These are phyloP conservation scores for Trissolcus japonicus DNA, from an alignment of 2,888 invertebrate species.

Conservation along the genomic window DNA sequence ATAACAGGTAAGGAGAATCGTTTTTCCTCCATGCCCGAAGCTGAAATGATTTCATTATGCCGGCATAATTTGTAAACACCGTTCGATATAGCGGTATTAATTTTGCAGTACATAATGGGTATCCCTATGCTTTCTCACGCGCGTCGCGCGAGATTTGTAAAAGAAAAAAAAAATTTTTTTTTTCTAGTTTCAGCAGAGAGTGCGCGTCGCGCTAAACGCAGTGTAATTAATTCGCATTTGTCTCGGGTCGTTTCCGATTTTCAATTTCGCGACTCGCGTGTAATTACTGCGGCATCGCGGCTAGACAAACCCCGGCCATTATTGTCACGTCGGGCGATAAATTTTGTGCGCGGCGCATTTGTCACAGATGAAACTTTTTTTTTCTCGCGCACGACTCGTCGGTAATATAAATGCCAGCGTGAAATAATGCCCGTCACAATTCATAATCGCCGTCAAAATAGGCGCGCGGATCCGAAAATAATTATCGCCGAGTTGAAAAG, in stretches of 20 bases:
- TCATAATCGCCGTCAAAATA: constrained; percentile 51
- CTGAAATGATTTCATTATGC: constrained; percentile 52
- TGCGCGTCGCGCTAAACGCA: neutral
- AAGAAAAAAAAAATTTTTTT: neutral
- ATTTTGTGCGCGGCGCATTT: constrained; percentile 29
- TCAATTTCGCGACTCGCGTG: constrained; percentile 13
- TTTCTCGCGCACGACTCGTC: constrained; percentile 10
- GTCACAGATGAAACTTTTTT: constrained; percentile 33
- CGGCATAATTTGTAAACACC: constrained; percentile 51
- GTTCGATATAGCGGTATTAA: constrained; percentile 56
- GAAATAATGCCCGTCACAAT: constrained; percentile 47
- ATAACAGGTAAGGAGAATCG: constrained; percentile 24
- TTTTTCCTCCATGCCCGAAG: constrained; percentile 28
- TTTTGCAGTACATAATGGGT: constrained; percentile 36
- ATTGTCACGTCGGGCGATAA: constrained; percentile 23
- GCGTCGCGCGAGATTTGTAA: constrained; percentile 13
- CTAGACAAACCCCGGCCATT: constrained; percentile 9
- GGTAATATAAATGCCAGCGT: constrained; percentile 33
- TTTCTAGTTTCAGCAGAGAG: neutral
- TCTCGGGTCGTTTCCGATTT: constrained; percentile 23
- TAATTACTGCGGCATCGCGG: constrained; percentile 12
- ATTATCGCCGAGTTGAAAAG: constrained; percentile 41
- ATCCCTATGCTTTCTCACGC: constrained; percentile 31
- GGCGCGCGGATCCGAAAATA: constrained; percentile 36
- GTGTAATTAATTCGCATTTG: constrained; percentile 22